Percentiles rank a stretch among this genome's conserved stretches.
phyloP scores from a whole-genome alignment of 2,797 vertebrate genomes.

The Peromyscus melanophrys region DNA sequence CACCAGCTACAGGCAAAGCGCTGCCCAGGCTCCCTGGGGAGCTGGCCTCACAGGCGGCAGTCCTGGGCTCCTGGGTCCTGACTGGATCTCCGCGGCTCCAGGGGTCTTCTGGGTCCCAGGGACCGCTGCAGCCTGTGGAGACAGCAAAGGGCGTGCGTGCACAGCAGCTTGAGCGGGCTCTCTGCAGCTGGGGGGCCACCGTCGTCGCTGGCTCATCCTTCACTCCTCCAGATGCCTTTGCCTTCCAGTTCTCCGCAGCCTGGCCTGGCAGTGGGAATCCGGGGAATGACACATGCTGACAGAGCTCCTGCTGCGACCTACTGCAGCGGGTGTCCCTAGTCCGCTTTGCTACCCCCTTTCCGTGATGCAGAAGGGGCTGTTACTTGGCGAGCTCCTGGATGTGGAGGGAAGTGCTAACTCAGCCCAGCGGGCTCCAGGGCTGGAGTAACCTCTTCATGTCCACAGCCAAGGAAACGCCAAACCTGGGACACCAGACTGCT shows the following conservation, averaged over 20 bases:
- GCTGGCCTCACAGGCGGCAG: neutral
- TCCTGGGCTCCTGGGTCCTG: neutral
- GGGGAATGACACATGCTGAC: constrained; percentile 52
- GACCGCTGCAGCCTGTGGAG: neutral
- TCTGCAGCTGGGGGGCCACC: neutral
- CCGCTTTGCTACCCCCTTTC: neutral
- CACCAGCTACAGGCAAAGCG: constrained; percentile 25
- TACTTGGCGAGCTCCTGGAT: constrained; percentile 78
- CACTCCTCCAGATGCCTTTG: neutral
- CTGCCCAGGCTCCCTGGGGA: constrained; percentile 13
- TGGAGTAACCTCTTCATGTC: constrained; percentile 81
- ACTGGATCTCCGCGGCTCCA: neutral
- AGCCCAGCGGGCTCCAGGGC: constrained; percentile 66
- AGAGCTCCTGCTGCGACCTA: constrained; percentile 14
- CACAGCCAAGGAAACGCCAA: constrained; percentile 58
- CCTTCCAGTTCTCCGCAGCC: neutral
- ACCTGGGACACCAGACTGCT: neutral
- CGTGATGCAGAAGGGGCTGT: constrained; percentile 51
- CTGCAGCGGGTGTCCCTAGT: constrained; percentile 48
- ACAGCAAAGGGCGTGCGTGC: neutral
- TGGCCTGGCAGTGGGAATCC: constrained; percentile 44
- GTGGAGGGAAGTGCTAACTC: constrained; percentile 69
- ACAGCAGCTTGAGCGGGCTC: neutral
- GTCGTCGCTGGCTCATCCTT: neutral
- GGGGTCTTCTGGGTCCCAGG: neutral